These are phyloP conservation scores for Knipowitschia caucasica DNA, from an alignment of 2,797 vertebrate species.

Conservation along the genomic window DNA sequence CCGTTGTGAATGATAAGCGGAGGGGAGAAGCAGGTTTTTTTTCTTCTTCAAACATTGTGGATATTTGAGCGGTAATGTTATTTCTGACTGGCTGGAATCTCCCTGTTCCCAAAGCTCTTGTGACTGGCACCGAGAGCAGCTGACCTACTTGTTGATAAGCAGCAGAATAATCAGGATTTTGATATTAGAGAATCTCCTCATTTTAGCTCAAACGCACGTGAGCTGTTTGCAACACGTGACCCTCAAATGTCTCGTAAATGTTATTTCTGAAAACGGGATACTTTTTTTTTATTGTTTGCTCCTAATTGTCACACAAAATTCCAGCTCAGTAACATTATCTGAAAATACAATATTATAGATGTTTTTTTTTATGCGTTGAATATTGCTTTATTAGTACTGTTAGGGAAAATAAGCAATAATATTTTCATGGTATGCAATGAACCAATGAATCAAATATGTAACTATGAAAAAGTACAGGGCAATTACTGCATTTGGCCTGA, in stretches of 20 bases:
- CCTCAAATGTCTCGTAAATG: background rate
- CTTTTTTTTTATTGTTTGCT: background rate
- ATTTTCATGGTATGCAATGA: too few relatives aligned
- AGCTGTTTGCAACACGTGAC: background rate
- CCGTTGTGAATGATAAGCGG: too few relatives aligned
- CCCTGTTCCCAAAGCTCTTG: conserved; percentile 14
- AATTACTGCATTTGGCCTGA: too few relatives aligned
- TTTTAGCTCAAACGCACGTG: conserved; percentile 19
- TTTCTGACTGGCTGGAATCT: background rate
- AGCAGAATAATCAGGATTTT: conserved; percentile 52
- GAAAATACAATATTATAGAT: too few relatives aligned
- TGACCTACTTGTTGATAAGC: conserved; percentile 57
- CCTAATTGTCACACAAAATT: conserved; percentile 7
- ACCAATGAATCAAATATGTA: too few relatives aligned
- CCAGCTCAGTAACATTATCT: too few relatives aligned
- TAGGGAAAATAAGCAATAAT: too few relatives aligned
- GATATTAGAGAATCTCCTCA: conserved; percentile 41
- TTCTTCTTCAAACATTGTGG: background rate
- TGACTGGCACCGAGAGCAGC: conserved; percentile 6
- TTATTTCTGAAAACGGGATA: background rate
- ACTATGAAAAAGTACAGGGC: too few relatives aligned
- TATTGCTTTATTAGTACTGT: too few relatives aligned
- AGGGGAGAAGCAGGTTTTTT: too few relatives aligned
- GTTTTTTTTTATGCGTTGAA: too few relatives aligned
- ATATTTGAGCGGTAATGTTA: background rate